These are phyloP conservation scores for Notospermus geniculatus DNA, from an alignment of 1,140 invertebrate genomes.

Conservation along the genomic window DNA sequence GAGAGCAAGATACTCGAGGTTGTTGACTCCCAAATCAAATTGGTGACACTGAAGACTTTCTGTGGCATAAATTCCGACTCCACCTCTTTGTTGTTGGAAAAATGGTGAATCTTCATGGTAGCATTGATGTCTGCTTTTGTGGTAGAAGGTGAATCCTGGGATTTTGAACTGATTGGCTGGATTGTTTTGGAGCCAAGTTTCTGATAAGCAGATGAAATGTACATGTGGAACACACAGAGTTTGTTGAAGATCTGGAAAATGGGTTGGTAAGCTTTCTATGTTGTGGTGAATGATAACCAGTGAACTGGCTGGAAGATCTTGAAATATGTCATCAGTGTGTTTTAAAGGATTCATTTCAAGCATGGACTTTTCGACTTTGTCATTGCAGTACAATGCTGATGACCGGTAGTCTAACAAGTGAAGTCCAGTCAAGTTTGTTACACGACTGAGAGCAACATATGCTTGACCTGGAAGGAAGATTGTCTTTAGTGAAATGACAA, in stretches of 20 bases:
- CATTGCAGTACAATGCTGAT: neutral
- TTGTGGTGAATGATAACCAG: too few relatives aligned
- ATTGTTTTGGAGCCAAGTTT: conserved; percentile 7
- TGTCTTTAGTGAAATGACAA: conserved; percentile 15
- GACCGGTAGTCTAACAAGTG: too few relatives aligned
- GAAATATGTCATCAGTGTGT: neutral
- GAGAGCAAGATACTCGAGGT: too few relatives aligned
- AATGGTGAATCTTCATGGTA: neutral
- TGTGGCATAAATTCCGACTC: neutral
- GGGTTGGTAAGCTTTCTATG: too few relatives aligned
- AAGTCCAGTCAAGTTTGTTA: conserved; percentile 8
- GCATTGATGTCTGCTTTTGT: too few relatives aligned
- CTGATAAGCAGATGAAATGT: conserved; percentile 4
- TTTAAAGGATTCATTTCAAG: neutral
- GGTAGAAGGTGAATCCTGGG: conserved; percentile 9
- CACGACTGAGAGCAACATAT: conserved; percentile 12
- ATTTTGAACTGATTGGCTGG: conserved; percentile 7
- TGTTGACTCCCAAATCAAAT: neutral
- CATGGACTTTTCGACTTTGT: neutral
- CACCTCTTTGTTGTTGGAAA: neutral
- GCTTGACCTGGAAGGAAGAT: too few relatives aligned
- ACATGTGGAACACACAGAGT: too few relatives aligned
- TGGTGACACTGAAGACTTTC: neutral
- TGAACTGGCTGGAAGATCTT: too few relatives aligned
- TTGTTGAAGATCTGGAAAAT: too few relatives aligned